Base-by-base conservation (phyloP, 2,113 vertebrate genomes). In the Bettongia penicillata region DNA sequence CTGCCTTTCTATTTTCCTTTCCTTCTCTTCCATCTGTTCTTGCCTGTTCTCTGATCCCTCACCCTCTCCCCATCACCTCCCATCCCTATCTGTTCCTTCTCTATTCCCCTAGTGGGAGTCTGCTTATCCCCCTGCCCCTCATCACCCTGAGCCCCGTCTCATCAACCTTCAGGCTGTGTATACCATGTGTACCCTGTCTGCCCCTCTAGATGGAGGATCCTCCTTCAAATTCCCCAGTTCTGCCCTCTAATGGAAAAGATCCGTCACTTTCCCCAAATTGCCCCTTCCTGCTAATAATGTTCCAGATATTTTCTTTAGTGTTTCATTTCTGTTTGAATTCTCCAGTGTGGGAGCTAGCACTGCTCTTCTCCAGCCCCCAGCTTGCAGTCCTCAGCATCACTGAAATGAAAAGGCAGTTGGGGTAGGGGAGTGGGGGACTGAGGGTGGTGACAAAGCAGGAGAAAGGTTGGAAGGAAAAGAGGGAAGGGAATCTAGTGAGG, bases 1-100 rank as follows among this genome's bases (percentile, higher is more conserved):
- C 96, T 94, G 94, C 96, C 97, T 96, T 94, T 53, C 23, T 0
- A 37, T 24, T 49, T 55, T 93, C 51, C 95, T 77, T 52, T 12
- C 90, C 91, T 55, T 49, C 91, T 49, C 22, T 16, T 49, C 53
- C 43, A 48, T 94, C 48, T 89, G 50, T 91, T 47, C 89, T 55
- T 19, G 37, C 92, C 93, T 9, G 51, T 91, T 90, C 25, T 90
- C 31, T 91, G 48, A 37, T 93, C 37, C 10, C 48, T 12, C 91
- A 84, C 90, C 55, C 77, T 53, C 10, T 68, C 19, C 14, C 6
- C 55, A 53, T 0, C 68, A 48, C 57, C 91, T 94, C 57, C 92
- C 37, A 22, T 53, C 26, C 43, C 22, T 43, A 37, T 31, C 52
- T 53, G 49, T 90, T n/a, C n/a, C 28, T 77, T 52, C 94, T 93